Evolutionary conservation across 2,113 vertebrate species (phyloP), one percentile per base, ranked within the genome.

Genomic region (Thomomys bottae): DNA sequence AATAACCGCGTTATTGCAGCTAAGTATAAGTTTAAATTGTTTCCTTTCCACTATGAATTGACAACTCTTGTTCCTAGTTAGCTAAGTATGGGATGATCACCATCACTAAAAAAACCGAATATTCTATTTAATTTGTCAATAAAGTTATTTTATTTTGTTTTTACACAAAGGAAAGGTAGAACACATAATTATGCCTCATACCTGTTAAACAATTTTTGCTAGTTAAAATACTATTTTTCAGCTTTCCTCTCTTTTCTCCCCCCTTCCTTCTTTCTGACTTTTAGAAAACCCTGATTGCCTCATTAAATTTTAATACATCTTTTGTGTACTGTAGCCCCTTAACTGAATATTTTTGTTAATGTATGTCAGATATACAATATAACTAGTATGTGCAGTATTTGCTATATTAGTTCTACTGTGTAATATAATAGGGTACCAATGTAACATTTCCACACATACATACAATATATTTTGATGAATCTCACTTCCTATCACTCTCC

Each of bases 201-300:
- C 75, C n/a, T 73, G 26, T 90, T 85, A 57, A 38, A 92, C 63
- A 91, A 68, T 63, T 75, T 75, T 75, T 63, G 57, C 4, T 78
- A 36, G 49, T 54, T 78, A 91, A 32, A 38, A 30, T 28, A 84
- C 20, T 34, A 28, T 71, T 91, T 82, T 45, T 36, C 28, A 77
- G 57, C 23, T 8, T 45, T 28, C 28, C 59, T 18, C 15, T 26
- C 15, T 8, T 38, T 30, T 28, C 7, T 38, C 10, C 0, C 18
- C 8, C 5, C 17, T 20, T 38, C 5, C 24, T 12, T 6, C 54
- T 34, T 67, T 68, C 34, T 3, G 1, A 6, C 32, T 36, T 83
- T n/a, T 45, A 18, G 30, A 71, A 32, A 12, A 3, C 15, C 21
- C 30, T 57, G 26, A 12, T 75, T 73, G 75, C 1, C 17, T 26